phyloP scores from a whole-genome alignment of 2,888 invertebrate species.

The Belgica antarctica region DNA sequence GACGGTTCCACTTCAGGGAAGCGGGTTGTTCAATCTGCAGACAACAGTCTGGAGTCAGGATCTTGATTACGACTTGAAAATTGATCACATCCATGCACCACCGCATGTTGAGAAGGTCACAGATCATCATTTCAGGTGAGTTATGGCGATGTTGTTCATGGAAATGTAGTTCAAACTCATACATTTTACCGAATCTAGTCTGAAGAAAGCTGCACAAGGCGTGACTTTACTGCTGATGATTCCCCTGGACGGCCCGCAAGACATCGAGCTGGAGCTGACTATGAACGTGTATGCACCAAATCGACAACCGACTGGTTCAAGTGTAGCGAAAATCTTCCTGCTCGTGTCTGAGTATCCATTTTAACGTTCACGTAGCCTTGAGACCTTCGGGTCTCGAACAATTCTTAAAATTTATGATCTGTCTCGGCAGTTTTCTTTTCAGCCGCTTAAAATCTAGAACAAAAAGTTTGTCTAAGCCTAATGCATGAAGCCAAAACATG shows the following conservation, averaged over 20 bases:
- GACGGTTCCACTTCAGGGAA: slow-evolving; percentile 61
- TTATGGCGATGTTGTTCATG: slow-evolving; percentile 40
- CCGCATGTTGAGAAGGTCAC: slow-evolving; percentile 60
- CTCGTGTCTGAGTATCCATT: slow-evolving; percentile 82
- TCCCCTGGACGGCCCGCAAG: slow-evolving; percentile 82
- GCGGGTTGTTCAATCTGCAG: slow-evolving; percentile 82
- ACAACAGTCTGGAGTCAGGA: slow-evolving; percentile 73
- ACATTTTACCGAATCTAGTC: slow-evolving; percentile 53
- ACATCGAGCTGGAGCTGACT: slow-evolving; percentile 79
- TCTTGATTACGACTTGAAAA: slow-evolving; percentile 72
- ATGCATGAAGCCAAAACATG: slow-evolving; percentile 22
- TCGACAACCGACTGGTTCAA: slow-evolving; percentile 70
- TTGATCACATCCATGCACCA: slow-evolving; percentile 67
- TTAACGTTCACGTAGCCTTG: slow-evolving; percentile 54
- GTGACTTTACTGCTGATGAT: slow-evolving; percentile 73
- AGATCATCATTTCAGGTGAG: slow-evolving; percentile 61
- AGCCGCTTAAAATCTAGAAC: too few relatives aligned
- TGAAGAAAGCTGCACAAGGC: slow-evolving; percentile 62
- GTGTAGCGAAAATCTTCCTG: slow-evolving; percentile 80
- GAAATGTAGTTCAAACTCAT: too few relatives aligned
- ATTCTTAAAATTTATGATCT: not conserved
- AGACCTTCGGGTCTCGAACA: too few relatives aligned
- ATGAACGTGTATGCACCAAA: slow-evolving; percentile 75
- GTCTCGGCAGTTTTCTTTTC: not conserved
- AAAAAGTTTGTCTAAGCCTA: slow-evolving; percentile 16